Evolutionary conservation across 2,797 vertebrate species (phyloP), one percentile per base, ranked within the genome.

Genomic region (Squalus acanthias): DNA sequence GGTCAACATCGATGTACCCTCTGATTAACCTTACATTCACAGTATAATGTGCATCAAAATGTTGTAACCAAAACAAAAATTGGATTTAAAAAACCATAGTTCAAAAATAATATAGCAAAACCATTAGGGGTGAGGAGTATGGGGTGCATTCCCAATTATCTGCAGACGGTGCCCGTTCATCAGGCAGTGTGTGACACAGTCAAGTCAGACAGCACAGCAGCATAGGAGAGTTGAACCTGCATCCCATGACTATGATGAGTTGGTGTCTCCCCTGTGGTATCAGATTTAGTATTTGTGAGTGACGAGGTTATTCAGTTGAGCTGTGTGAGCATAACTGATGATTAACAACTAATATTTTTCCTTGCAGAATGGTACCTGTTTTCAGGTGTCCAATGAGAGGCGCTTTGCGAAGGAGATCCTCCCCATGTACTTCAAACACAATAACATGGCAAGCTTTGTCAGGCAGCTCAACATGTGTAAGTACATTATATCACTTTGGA

Each of bases 381-480:
- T 97, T 96, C 60, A 96, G 60, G 97, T 97, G 63, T 96, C 96
- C 60, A 96, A 97, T 60, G 97, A 97, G 63, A 96, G 96, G 79
- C 96, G 82, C 17, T 97, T 97, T 92, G 96, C 97, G 50, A 97
- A 96, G 50, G 96, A 97, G 53, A 96, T 97, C 88, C 96, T 97
- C 12, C 97, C 97, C 0, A 96, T 97, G 22, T 97, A 97, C 96
- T 97, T 96, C 95, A 97, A 97, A 65, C 97, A 97, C 69, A 96
- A 96, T 92, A 97, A 97, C 96, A 97, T 97, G 97, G 96, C 96
- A 96, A 97, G 97, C 96, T 97, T 97, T 93, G 95, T 97, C 72
- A 96, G 96, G 1, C 97, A 97, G 96, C 97, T 97, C 39, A 97
- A 97, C 96, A 97, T 97, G 97, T 97, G 97, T 97, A 95, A 4